Evolutionary conservation across 2,888 invertebrate genomes (phyloP), one percentile per base, ranked within the genome.

Genomic region (Parasteatoda lunata): DNA sequence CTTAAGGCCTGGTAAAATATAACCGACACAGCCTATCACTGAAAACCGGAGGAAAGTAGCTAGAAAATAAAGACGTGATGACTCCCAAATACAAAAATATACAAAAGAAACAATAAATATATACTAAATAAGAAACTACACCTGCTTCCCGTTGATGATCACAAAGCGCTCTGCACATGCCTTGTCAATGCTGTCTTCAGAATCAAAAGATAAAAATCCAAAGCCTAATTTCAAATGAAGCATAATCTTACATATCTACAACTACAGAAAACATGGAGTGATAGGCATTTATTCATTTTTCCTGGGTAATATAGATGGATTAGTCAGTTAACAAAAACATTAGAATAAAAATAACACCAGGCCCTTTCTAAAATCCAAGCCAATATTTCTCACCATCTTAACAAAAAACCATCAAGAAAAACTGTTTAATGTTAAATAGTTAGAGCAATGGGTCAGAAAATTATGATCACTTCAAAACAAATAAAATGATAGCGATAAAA

Each of bases 171-270:
- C 97, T 90, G 95, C 95, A 89, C 97, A 97, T 91, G 97, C 97
- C 92, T 97, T 94, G 93, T 97, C 97, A 91, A 97, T 97, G 75
- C 97, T 95, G 90, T 97, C 95, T 93, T 97, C 97, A 91, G 96
- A 96, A 93, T 97, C 97, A 93, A 97, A 97, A 89, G 97, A 97
- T 93, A 97, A 94, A 94, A 97, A 97, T 91, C 97, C 97, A 93
- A 97, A 97, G 91, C 97, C 96, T 96, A 90, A 88, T 84, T 69
- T 87, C 66, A 87, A 87, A 87, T 87, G 82, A 86, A 86, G 80
- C 71, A 86, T 59, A 81, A 75, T 81, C 68, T 81, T 81, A 81
- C 59, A 81, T 68, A 59, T 75, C 81, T 81, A 81, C 54, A 30
- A 75, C 75, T 81, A 75, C 52, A 80, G 80, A 7, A 80, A 65